Conservation (phyloP, 2,888 invertebrate species). For the Andrena dorsata region DNA sequence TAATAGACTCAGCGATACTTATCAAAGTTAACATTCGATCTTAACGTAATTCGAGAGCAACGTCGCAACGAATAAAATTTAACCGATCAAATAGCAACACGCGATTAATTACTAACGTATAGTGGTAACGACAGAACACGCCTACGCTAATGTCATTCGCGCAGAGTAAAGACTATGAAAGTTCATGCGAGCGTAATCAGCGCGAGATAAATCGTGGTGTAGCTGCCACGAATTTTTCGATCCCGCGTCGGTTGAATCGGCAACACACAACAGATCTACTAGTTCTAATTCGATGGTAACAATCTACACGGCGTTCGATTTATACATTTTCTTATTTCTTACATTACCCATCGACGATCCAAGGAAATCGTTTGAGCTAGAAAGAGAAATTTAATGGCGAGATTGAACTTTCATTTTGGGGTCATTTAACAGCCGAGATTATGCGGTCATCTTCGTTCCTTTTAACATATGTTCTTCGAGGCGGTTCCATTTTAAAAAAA, state of each 20-base stretch:
- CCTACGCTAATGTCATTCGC: slow-evolving; percentile 15
- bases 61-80: slow-evolving; percentile 58
- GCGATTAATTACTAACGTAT: slow-evolving; percentile 47
- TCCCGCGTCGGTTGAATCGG: not conserved
- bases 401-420: not conserved
- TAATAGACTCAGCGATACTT: slow-evolving; percentile 46
- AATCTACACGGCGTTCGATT: not conserved
- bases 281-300: slow-evolving; percentile 41
- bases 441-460: not conserved
- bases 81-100: slow-evolving; percentile 62
- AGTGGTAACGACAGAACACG: slow-evolving; percentile 48
- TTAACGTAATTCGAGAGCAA: slow-evolving; percentile 38
- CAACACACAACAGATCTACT: slow-evolving; percentile 15
- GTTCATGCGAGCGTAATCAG: slow-evolving; percentile 16
- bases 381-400: not conserved
- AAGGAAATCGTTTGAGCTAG: not conserved
- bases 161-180: slow-evolving; percentile 29
- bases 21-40: slow-evolving; percentile 40
- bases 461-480: too few relatives aligned
- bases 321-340: not conserved
- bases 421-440: not conserved
- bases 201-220: not conserved
- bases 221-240: not conserved
- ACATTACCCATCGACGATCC: not conserved
- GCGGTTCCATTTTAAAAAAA: too few relatives aligned